Percentiles rank a stretch among this genome's conserved stretches.
phyloP scores from a whole-genome alignment of 2,113 vertebrate species.

The Ibidorhyncha struthersii region DNA sequence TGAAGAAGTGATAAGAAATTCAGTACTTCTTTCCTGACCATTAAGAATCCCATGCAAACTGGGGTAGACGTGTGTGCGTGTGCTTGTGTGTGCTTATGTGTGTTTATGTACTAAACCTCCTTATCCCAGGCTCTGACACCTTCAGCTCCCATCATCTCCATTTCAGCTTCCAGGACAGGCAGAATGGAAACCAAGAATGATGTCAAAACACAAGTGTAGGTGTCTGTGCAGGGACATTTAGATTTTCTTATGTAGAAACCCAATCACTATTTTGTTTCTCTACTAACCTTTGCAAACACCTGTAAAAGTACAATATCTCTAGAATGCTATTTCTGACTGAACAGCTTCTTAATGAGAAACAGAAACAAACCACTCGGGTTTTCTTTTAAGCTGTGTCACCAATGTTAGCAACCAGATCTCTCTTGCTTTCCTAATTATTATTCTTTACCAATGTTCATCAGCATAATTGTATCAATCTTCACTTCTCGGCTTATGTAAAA shows the following conservation, averaged over 20 bases:
- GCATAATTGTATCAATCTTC: background rate
- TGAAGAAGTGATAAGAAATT: background rate
- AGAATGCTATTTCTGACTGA: background rate
- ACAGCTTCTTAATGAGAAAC: background rate
- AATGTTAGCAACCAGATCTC: background rate
- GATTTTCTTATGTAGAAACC: background rate
- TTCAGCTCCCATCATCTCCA: background rate
- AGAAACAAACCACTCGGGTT: background rate
- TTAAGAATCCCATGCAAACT: background rate
- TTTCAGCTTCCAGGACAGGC: background rate
- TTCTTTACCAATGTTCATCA: background rate
- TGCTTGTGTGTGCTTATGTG: background rate
- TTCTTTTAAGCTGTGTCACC: background rate
- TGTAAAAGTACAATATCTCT: background rate
- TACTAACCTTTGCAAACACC: background rate
- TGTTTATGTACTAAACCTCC: background rate
- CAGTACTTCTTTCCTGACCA: background rate
- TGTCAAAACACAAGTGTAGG: background rate
- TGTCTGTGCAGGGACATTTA: background rate
- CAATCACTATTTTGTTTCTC: background rate
- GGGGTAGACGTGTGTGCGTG: rapidly evolving
- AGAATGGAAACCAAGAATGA: background rate
- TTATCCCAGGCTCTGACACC: background rate
- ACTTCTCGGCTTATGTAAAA: background rate
- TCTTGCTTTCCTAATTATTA: background rate